A percentile compares a stretch with the other conserved stretches of the same genome.
These are phyloP conservation scores for Ploceus nigricollis DNA, from an alignment of 2,113 vertebrate genomes.

Conservation along the genomic window DNA sequence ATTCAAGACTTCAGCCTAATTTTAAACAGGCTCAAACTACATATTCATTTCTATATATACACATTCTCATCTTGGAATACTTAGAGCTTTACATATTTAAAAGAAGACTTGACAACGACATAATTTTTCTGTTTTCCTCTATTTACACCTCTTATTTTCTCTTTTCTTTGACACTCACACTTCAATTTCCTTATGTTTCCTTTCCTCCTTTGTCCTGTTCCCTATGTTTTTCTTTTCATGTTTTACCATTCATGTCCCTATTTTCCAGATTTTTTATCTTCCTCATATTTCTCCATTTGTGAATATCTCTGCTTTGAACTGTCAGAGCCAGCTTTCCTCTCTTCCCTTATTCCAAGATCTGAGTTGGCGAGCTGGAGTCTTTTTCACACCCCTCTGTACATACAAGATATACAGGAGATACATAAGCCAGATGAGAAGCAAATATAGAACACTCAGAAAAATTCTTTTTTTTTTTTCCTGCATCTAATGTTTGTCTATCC, in stretches of 20 bases:
- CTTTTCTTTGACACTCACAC: neutral
- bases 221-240: neutral
- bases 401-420: neutral
- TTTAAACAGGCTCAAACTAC: neutral
- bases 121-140: neutral
- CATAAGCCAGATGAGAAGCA: neutral
- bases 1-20: neutral
- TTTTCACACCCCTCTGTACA: neutral
- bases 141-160: neutral
- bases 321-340: neutral
- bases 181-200: conserved; percentile 15
- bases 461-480: neutral
- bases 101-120: neutral
- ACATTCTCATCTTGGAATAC: neutral
- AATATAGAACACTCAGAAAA: neutral
- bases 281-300: neutral
- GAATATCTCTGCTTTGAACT: neutral
- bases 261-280: neutral
- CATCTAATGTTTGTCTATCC: neutral
- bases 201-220: conserved; percentile 23
- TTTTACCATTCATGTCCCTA: neutral
- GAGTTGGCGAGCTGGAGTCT: neutral
- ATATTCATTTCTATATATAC: neutral
- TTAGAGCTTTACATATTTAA: neutral
- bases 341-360: neutral